Evolutionary conservation across 2,113 vertebrate species (phyloP), one percentile per base, ranked within the genome.

Genomic region (Phalacrocorax carbo): DNA sequence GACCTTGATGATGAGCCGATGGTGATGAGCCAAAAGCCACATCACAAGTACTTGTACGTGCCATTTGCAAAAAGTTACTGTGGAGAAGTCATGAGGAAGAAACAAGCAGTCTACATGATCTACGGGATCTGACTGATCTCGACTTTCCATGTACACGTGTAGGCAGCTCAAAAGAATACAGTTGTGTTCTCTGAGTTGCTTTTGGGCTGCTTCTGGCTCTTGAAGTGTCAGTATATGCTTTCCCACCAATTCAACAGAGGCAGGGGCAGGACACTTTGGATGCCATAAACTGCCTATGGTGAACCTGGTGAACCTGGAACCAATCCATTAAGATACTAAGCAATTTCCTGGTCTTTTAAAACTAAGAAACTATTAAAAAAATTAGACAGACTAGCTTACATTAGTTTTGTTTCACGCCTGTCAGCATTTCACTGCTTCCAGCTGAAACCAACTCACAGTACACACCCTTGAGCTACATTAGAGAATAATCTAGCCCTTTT

Each of bases 201-300:
- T 72, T 7, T 20, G 27, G 46, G 38, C 11, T 81, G 89, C 32
- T 32, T 48, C 32, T 68, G 15, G 29, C 17, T 80, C 52, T 38
- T 81, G 20, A 71, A 72, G 14, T 11, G 21, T 22, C 36, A 72
- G 3, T 29, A 15, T 12, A 26, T 23, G 11, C 15, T 18, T 62
- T 76, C 34, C 36, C 17, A 82, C 9, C 19, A 70, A 60, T 26
- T 46, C 9, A 65, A 8, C 2, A 8, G 32, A 22, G 57, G 12
- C 14, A 73, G 26, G 6, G 20, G 10, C 30, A 76, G 25, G 9
- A 48, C 18, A 5, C 20, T 46, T 60, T 30, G 32, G 48, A 78
- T 42, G 19, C 5, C 16, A 30, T 16, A 29, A 77, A 65, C 9
- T n/a, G 15, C 12, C 21, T 27, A 13, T 0, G 0, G 20, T n/a